Conservation (phyloP, 2,113 vertebrate genomes). For the Carollia perspicillata region DNA sequence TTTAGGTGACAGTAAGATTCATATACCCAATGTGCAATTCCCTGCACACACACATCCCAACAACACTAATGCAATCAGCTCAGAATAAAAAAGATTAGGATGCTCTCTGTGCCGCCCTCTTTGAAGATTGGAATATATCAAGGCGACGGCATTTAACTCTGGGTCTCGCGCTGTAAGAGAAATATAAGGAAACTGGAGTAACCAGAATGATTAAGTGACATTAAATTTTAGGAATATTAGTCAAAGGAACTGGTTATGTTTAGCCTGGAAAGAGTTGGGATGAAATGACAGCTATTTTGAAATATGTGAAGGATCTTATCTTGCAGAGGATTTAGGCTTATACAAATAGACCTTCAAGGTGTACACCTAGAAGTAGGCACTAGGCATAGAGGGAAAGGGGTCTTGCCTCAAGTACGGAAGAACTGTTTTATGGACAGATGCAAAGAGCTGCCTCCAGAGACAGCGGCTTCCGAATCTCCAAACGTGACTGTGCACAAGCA, state of each 20-base stretch:
- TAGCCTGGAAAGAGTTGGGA: not conserved
- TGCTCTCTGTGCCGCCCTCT: not conserved
- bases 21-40: not conserved
- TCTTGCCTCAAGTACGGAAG: not conserved
- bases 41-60: rapidly evolving
- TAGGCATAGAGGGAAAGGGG: not conserved
- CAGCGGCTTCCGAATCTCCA: not conserved
- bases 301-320: not conserved
- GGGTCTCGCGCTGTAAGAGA: not conserved
- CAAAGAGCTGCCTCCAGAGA: not conserved
- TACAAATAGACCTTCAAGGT: not conserved
- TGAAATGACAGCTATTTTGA: not conserved
- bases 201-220: not conserved
- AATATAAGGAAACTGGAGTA: not conserved
- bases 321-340: not conserved
- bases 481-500: not conserved
- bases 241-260: not conserved
- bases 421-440: not conserved
- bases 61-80: not conserved
- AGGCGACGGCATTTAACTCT: not conserved
- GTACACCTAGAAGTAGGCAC: not conserved
- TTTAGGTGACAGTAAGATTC: not conserved
- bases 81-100: not conserved
- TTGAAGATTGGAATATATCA: not conserved
- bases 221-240: not conserved